Conservation (phyloP, 2,888 invertebrate genomes). For the Caenorhabditis sp. region DNA sequence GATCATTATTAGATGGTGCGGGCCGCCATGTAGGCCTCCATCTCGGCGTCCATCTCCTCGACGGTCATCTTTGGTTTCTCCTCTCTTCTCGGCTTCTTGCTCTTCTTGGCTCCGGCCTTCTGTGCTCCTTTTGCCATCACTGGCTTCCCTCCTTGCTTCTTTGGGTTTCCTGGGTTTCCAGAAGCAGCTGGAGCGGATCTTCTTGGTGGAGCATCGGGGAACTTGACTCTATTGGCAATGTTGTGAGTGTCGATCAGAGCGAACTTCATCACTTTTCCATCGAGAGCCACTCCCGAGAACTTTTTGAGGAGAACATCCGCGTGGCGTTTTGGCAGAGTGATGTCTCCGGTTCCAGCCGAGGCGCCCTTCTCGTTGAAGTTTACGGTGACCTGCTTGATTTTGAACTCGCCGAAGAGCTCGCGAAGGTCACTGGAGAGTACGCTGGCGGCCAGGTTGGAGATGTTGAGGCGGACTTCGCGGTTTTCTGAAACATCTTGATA, state of each 20-base stretch:
- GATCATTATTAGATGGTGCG: conserved; percentile 2
- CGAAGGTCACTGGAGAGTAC: conserved; percentile 65
- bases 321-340: conserved; percentile 60
- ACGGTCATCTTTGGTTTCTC: conserved; percentile 41
- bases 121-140: background rate
- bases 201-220: conserved; percentile 22
- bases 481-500: conserved; percentile 10
- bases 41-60: conserved; percentile 61
- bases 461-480: conserved; percentile 62
- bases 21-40: conserved; percentile 51
- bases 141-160: conserved; percentile 8
- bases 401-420: conserved; percentile 66
- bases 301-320: conserved; percentile 55
- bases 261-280: conserved; percentile 46
- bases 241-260: conserved; percentile 24
- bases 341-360: conserved; percentile 68
- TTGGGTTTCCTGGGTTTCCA: conserved; percentile 17
- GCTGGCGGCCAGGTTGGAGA: conserved; percentile 65
- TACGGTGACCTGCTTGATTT: conserved; percentile 61
- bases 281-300: conserved; percentile 65
- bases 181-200: background rate
- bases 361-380: conserved; percentile 66
- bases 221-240: conserved; percentile 28
- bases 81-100: conserved; percentile 27
- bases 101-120: background rate